phyloP scores from a whole-genome alignment of 2,888 invertebrate species.

The Rhingia campestris region DNA sequence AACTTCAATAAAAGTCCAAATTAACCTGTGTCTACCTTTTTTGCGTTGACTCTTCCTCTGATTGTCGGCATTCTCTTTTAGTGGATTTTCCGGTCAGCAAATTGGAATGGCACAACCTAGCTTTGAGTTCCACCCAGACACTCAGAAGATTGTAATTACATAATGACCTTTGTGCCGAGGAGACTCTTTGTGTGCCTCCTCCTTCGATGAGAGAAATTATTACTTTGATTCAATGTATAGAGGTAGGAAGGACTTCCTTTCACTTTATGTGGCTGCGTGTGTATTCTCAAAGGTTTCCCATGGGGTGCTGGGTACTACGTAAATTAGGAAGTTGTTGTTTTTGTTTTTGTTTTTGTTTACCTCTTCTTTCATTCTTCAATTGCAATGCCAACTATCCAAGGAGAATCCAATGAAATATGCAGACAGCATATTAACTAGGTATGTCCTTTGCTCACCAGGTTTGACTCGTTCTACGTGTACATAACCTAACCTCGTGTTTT shows the following conservation, averaged over 20 bases:
- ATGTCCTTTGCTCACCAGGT: slow-evolving; percentile 1
- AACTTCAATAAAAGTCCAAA: slow-evolving; percentile 55
- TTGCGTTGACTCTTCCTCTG: not conserved
- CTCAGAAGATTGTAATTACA: slow-evolving; percentile 53
- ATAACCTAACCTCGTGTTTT: slow-evolving; percentile 26
- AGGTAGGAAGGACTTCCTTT: not conserved
- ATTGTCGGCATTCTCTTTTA: slow-evolving; percentile 8
- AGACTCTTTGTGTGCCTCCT: slow-evolving; percentile 26
- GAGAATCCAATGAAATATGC: slow-evolving; percentile 60
- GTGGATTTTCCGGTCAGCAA: slow-evolving; percentile 61
- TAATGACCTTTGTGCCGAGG: slow-evolving; percentile 61
- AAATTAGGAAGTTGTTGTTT: slow-evolving; percentile 33
- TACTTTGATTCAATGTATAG: slow-evolving; percentile 27
- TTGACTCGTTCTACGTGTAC: too few species aligned
- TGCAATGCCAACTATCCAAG: slow-evolving; percentile 9
- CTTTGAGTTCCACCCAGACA: slow-evolving; percentile 35
- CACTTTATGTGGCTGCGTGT: not conserved
- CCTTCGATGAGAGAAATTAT: slow-evolving; percentile 17
- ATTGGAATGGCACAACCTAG: slow-evolving; percentile 39
- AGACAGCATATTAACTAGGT: slow-evolving; percentile 53
- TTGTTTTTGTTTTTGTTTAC: slow-evolving; percentile 9
- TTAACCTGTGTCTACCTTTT: slow-evolving; percentile 41
- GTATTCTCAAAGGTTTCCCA: slow-evolving; percentile 18
- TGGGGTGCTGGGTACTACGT: slow-evolving; percentile 21
- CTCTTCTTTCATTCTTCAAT: not conserved